Evolutionary conservation across 1,140 invertebrate genomes (phyloP).

Genomic region (Lasaia peninsularis): DNA sequence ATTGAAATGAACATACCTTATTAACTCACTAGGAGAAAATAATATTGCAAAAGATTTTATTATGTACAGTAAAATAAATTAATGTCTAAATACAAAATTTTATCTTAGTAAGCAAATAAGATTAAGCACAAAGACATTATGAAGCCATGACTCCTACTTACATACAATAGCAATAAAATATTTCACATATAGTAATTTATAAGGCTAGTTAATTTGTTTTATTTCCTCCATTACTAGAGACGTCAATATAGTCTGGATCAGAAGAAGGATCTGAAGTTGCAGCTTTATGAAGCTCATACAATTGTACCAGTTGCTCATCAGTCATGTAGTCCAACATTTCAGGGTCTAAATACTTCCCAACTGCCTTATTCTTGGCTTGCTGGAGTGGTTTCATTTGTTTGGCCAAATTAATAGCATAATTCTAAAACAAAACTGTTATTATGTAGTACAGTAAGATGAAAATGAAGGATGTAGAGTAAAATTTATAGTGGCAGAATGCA

Average conservation of each 20-base stretch:
- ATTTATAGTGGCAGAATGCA: too few species aligned
- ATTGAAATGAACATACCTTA: too few species aligned
- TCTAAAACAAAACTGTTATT: constrained; percentile 70
- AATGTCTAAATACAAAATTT: too few species aligned
- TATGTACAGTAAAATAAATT: too few species aligned
- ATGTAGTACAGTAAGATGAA: constrained; percentile 1
- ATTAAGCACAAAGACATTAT: too few species aligned
- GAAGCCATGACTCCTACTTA: too few species aligned
- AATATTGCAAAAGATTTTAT: too few species aligned
- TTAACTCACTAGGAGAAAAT: too few species aligned
- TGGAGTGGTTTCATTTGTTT: constrained; percentile 84
- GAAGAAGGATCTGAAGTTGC: constrained; percentile 47
- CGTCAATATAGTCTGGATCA: constrained; percentile 17
- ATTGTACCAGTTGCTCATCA: constrained; percentile 88
- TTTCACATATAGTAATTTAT: too few species aligned
- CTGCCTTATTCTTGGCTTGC: constrained; percentile 67
- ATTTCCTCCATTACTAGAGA: constrained; percentile 6
- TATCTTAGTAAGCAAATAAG: too few species aligned
- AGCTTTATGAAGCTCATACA: constrained; percentile 90
- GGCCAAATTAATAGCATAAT: constrained; percentile 85
- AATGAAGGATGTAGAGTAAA: background rate
- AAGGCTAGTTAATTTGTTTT: background rate
- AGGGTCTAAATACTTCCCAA: constrained; percentile 81
- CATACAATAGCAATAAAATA: too few species aligned
- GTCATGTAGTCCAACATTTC: constrained; percentile 84